Evolutionary conservation across 23 tunicate species (phyloP).

Genomic region (Aplidium turbinatum): DNA sequence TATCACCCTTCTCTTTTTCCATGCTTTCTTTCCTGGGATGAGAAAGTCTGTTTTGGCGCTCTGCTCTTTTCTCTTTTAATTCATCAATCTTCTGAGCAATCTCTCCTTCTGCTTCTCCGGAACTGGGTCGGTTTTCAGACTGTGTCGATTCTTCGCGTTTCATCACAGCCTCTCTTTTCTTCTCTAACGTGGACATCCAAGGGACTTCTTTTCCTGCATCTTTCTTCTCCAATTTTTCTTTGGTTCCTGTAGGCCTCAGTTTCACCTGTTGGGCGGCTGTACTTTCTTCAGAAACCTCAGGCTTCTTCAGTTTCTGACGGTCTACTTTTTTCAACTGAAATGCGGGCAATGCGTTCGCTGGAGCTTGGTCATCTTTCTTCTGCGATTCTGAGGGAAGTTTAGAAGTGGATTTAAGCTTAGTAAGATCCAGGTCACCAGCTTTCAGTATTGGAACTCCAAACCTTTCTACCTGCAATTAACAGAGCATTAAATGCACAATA

Average conservation of each 20-base stretch:
- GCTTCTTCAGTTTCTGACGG: conserved; percentile 30
- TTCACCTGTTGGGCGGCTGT: conserved; percentile 32
- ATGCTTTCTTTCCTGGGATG: no score
- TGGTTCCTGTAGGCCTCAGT: conserved; percentile 26
- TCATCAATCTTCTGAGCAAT: no score
- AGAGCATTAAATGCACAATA: no score
- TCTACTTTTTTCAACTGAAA: conserved; percentile 68
- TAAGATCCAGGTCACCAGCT: not conserved
- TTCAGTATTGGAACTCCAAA: no score
- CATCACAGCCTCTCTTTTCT: conserved; percentile 68
- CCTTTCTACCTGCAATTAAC: no score
- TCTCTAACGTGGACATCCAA: conserved; percentile 54
- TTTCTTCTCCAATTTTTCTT: not conserved
- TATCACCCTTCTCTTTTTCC: no score
- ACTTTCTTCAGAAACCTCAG: not conserved
- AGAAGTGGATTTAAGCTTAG: conserved; percentile 8
- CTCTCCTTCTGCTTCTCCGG: no score
- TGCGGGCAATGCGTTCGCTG: conserved; percentile 27
- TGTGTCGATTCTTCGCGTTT: no score
- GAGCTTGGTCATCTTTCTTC: not conserved
- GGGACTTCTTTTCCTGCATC: no score
- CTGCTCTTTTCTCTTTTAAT: no score
- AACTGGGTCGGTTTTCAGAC: no score
- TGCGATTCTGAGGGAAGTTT: conserved; percentile 16
- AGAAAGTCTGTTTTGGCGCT: no score